Conservation (phyloP, 2,888 invertebrate species). For the Lithophane leautieri region DNA sequence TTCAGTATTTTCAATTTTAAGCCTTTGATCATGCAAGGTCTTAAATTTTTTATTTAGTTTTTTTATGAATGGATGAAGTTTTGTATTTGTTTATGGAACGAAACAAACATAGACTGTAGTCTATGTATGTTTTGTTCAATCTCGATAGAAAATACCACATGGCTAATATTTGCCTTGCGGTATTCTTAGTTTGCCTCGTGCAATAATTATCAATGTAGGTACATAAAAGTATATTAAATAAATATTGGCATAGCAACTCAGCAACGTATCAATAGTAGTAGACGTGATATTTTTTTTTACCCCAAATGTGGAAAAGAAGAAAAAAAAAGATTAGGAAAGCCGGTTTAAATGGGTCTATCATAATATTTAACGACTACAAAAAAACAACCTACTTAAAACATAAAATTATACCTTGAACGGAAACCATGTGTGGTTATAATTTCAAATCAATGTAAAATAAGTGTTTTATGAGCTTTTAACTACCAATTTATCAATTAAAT, state of each 20-base stretch:
- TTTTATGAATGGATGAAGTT: background rate
- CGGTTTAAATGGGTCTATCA: background rate
- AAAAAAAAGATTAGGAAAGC: background rate
- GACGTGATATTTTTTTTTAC: background rate
- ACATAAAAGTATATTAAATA: conserved; percentile 11
- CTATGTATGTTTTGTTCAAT: too few species aligned
- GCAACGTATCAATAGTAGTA: conserved; percentile 1
- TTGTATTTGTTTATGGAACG: background rate
- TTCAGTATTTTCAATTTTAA: conserved; percentile 26
- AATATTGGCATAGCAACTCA: conserved; percentile 20
- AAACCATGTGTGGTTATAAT: conserved; percentile 40
- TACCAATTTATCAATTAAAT: conserved; percentile 8
- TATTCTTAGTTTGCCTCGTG: conserved; percentile 22
- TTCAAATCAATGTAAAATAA: conserved; percentile 39
- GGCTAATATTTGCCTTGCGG: conserved; percentile 28
- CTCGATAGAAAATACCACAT: conserved; percentile 14
- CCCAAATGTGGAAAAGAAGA: background rate
- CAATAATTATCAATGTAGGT: conserved; percentile 2
- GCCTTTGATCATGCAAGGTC: conserved; percentile 23
- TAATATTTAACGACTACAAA: conserved; percentile 11
- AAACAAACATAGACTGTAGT: background rate
- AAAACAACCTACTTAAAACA: background rate
- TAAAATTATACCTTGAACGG: conserved; percentile 8
- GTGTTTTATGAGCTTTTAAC: conserved; percentile 24
- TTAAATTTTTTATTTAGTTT: background rate